phyloP scores from a whole-genome alignment of 2,113 vertebrate species.

The Cebus imitator region DNA sequence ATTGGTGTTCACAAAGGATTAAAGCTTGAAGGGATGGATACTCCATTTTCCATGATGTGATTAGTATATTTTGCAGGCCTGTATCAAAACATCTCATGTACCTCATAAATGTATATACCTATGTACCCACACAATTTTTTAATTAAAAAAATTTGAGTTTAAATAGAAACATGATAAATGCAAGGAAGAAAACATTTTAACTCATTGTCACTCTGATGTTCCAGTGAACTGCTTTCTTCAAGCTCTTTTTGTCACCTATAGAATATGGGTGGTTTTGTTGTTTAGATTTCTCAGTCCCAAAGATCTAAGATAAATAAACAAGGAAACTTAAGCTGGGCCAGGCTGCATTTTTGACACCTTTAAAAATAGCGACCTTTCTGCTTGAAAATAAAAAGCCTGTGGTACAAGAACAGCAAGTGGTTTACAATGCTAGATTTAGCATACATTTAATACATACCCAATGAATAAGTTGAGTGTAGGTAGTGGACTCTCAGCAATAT shows the following conservation, averaged over 20 bases:
- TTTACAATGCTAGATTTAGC: neutral
- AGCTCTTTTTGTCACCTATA: neutral
- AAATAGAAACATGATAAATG: neutral
- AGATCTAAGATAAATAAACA: constrained; percentile 11
- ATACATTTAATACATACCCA: neutral
- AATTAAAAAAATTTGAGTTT: neutral
- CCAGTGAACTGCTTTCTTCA: neutral
- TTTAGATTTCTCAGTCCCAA: neutral
- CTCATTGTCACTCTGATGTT: neutral
- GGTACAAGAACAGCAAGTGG: neutral
- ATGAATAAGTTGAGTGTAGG: neutral
- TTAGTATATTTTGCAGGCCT: too few species aligned
- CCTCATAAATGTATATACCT: too few species aligned
- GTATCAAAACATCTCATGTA: too few species aligned
- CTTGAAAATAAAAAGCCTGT: neutral
- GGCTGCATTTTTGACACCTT: neutral
- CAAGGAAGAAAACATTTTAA: neutral
- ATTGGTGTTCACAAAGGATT: neutral
- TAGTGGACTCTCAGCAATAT: neutral
- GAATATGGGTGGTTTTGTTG: neutral
- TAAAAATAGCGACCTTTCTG: constrained; percentile 25
- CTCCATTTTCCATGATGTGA: too few species aligned
- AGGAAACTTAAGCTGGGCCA: neutral
- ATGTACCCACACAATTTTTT: too few species aligned
- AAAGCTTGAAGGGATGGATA: too few species aligned